Evolutionary conservation across 2,888 invertebrate genomes (phyloP).

Genomic region (Lithophane ornitopus): DNA sequence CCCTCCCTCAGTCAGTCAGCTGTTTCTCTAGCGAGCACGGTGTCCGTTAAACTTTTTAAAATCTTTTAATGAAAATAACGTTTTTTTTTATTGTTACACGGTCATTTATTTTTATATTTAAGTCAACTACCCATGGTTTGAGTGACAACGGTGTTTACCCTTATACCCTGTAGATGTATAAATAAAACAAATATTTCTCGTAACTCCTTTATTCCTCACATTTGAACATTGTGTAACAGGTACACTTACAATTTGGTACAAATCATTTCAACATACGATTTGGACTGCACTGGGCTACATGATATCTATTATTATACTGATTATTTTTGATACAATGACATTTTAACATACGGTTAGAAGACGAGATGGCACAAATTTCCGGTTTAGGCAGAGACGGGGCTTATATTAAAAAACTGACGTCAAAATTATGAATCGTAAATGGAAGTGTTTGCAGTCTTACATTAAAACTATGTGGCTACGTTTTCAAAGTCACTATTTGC

Average conservation of each 20-base stretch:
- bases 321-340: constrained; percentile 52
- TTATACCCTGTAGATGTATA: too few relatives aligned
- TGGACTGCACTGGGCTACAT: constrained; percentile 71
- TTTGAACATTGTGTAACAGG: constrained; percentile 87
- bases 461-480: constrained; percentile 48
- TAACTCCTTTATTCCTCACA: constrained; percentile 82
- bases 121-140: too few relatives aligned
- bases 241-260: constrained; percentile 79
- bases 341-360: constrained; percentile 43
- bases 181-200: constrained; percentile 67
- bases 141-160: too few relatives aligned
- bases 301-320: constrained; percentile 42
- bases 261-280: constrained; percentile 60
- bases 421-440: constrained; percentile 29
- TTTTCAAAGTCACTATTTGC: constrained; percentile 41
- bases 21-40: too few relatives aligned
- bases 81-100: too few relatives aligned
- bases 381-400: constrained; percentile 30
- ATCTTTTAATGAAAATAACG: too few relatives aligned
- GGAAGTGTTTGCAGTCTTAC: constrained; percentile 56
- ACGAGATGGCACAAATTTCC: constrained; percentile 63
- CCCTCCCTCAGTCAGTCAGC: too few relatives aligned
- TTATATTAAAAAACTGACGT: constrained; percentile 28
- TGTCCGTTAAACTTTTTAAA: too few relatives aligned
- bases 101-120: too few relatives aligned